phyloP scores from a whole-genome alignment of 2,797 vertebrate genomes.

The Siniperca scherzeri region DNA sequence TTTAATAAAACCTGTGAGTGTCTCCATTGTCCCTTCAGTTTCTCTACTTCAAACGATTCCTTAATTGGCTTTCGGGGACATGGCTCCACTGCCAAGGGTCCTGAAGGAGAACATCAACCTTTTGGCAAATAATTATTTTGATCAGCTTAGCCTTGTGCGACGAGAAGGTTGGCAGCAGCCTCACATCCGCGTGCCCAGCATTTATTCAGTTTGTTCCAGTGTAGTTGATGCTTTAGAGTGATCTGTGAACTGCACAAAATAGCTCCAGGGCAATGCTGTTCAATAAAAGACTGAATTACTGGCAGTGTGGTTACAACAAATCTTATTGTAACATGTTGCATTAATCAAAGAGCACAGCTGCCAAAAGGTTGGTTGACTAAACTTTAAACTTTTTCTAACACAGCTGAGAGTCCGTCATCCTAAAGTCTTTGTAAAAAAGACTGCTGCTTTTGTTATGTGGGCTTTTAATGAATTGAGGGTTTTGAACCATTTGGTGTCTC shows the following conservation, averaged over 20 bases:
- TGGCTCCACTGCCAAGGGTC: slow-evolving; percentile 37
- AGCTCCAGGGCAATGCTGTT: slow-evolving; percentile 14
- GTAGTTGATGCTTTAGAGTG: slow-evolving; percentile 24
- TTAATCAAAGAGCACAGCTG: slow-evolving; percentile 22
- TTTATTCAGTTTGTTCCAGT: slow-evolving; percentile 47
- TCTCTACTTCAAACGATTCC: slow-evolving; percentile 27
- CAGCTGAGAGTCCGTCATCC: not conserved
- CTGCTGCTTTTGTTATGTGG: slow-evolving; percentile 9
- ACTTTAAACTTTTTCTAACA: not conserved
- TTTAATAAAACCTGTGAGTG: not conserved
- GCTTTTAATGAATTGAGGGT: not conserved
- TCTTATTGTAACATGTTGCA: slow-evolving; percentile 15
- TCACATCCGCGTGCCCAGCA: slow-evolving; percentile 17
- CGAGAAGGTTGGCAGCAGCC: slow-evolving; percentile 41
- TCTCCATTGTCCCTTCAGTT: slow-evolving; percentile 22
- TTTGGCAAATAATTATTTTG: slow-evolving; percentile 56
- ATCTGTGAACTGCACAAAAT: slow-evolving; percentile 34
- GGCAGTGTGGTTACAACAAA: slow-evolving; percentile 24
- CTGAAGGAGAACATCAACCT: slow-evolving; percentile 42
- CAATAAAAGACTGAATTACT: slow-evolving; percentile 31
- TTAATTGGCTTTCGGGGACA: slow-evolving; percentile 47
- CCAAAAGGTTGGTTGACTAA: slow-evolving; percentile 15
- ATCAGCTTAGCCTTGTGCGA: slow-evolving; percentile 36
- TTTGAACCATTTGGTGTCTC: not conserved
- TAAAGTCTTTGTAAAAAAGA: not conserved